Base-by-base conservation (phyloP, 2,113 vertebrate species). In the Paramormyrops kingsleyae region DNA sequence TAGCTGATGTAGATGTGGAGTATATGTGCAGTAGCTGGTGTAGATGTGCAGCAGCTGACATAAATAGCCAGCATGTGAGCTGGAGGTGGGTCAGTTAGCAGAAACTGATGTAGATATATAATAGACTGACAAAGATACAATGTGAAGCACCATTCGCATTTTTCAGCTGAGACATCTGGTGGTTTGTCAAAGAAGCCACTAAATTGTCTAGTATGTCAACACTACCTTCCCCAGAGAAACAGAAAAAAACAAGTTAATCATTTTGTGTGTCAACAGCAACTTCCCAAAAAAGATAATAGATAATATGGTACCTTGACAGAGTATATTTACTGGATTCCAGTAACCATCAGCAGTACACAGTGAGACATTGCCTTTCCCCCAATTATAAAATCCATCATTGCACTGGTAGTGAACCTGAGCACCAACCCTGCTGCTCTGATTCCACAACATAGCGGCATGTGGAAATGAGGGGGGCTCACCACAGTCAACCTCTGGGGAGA, bases 401-500 rank as follows among this genome's bases (percentile, higher is more conserved):
- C 96, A 96, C n/a, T 47, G 89, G 91, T 96, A 96, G 86, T 91
- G 92, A 39, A 91, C 92, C 77, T 90, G 92, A 89, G 95, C 94
- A 49, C 91, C 4, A 0, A 95, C 87, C 50, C 89, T 92, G 31
- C 92, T 94, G 19, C 91, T 90, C 84, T 92, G 93, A 90, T 95
- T 88, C 95, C 95, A 95, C 46, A 94, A 85, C 27, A 93, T 89
- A 47, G 91, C 46, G 0, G 95, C 77, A 52, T 96, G 93, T 77
- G 94, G 93, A 89, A 95, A 70, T 50, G 44, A 21, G 1, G 88
- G 88, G 89, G 95, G 95, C 89, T 92, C 93, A 87, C 96, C 96
- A 93, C 95, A 96, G 77, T 95, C 89, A 91, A 95, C 92, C 93
- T 95, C 96, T 96, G 21, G 90, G 90, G 21, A 89, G 19, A 91